These are phyloP conservation scores for Amphiprion clarkii DNA, from an alignment of 2,797 vertebrate genomes.

Conservation along the genomic window DNA sequence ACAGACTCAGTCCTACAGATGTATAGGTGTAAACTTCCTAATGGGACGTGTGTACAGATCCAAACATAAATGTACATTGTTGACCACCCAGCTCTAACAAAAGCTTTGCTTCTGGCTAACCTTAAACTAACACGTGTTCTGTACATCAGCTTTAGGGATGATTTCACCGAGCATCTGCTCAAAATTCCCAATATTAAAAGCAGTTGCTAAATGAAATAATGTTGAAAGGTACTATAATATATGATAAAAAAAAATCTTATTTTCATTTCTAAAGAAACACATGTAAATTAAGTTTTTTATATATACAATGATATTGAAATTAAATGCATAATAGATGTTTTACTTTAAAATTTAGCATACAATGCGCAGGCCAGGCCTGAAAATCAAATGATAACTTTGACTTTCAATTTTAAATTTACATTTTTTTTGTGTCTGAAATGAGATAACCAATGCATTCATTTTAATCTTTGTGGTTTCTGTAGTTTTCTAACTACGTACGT, in stretches of 20 bases:
- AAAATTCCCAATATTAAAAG: background rate
- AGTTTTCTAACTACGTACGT: background rate
- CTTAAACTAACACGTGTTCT: background rate
- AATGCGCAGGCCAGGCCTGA: background rate
- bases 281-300: background rate
- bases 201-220: background rate
- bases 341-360: background rate
- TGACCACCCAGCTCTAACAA: background rate
- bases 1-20: slow-evolving; percentile 29
- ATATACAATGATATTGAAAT: background rate
- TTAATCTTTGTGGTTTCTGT: background rate
- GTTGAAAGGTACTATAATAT: background rate
- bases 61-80: background rate
- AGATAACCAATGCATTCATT: background rate
- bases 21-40: no score
- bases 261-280: no score
- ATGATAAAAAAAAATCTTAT: background rate
- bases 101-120: background rate
- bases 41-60: slow-evolving; percentile 22
- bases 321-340: background rate
- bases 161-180: slow-evolving; percentile 16
- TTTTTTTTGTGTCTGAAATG: background rate
- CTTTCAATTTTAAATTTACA: background rate
- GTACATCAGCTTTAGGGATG: slow-evolving; percentile 11
- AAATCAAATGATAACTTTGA: background rate